A percentile compares a stretch with the other conserved stretches of the same genome.
Conservation (phyloP, 2,888 invertebrate genomes). For the Coremacera marginata region DNA sequence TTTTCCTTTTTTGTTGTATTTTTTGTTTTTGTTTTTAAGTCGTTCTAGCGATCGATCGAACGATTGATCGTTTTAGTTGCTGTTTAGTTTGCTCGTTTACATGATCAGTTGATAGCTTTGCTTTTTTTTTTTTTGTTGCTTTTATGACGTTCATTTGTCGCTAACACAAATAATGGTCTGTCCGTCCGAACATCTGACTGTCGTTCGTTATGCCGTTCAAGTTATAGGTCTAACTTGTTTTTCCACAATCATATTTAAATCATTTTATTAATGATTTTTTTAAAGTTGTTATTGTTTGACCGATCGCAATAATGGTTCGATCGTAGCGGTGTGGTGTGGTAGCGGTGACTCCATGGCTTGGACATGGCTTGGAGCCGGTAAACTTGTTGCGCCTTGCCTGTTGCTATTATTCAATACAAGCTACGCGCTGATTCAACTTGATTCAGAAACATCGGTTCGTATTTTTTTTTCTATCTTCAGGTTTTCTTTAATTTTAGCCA, state of each 20-base stretch:
- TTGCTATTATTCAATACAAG: background rate
- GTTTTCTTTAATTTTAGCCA: background rate
- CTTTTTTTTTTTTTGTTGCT: background rate
- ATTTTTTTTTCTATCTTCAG: background rate
- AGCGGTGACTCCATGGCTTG: background rate
- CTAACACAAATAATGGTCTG: background rate
- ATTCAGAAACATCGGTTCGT: background rate
- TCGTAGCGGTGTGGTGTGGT: too few species aligned
- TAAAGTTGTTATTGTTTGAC: background rate
- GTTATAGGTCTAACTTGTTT: background rate
- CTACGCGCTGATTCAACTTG: slow-evolving; percentile 22
- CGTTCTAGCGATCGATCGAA: slow-evolving; percentile 3
- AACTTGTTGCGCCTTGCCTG: slow-evolving; percentile 1
- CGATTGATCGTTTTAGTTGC: slow-evolving; percentile 27
- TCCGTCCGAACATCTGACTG: background rate
- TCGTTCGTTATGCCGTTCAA: background rate
- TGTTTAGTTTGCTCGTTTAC: background rate
- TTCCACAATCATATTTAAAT: slow-evolving; percentile 5
- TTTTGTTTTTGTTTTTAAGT: background rate
- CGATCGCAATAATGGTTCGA: background rate
- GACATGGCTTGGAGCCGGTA: background rate
- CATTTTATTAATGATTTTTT: background rate
- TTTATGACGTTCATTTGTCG: slow-evolving; percentile 6
- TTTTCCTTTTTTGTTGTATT: background rate
- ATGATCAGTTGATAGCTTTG: background rate